phyloP scores from a whole-genome alignment of 37 sponge, comb jelly and placozoan genomes.

The Trichoplax adhaerens region DNA sequence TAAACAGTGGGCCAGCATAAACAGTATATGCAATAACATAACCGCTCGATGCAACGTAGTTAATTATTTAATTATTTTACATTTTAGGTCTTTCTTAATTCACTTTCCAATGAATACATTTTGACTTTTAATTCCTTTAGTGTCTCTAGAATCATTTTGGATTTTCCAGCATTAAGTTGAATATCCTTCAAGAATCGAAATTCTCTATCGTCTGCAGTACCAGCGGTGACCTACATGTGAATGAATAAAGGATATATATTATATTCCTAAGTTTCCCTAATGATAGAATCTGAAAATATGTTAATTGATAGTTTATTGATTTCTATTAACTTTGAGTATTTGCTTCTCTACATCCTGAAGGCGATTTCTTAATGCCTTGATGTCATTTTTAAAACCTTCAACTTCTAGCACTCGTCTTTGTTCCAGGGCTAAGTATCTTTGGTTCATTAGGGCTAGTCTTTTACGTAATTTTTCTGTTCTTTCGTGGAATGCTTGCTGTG shows the following conservation, averaged over 20 bases:
- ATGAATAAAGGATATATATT: neutral
- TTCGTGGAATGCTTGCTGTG: constrained; percentile 63
- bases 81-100: constrained; percentile 11
- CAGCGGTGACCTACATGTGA: constrained; percentile 47
- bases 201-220: constrained; percentile 65
- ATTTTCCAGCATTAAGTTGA: constrained; percentile 58
- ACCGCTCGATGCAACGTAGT: too few relatives aligned
- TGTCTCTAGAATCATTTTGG: constrained; percentile 80
- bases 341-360: constrained; percentile 88
- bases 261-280: neutral
- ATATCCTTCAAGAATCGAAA: constrained; percentile 62
- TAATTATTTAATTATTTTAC: too few relatives aligned
- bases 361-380: constrained; percentile 63
- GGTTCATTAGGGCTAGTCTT: constrained; percentile 70
- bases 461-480: constrained; percentile 48
- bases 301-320: neutral
- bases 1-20: too few relatives aligned
- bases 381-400: constrained; percentile 97
- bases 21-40: too few relatives aligned
- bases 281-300: neutral
- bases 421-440: constrained; percentile 69
- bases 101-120: constrained; percentile 80
- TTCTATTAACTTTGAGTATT: constrained; percentile 59
- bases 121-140: constrained; percentile 72
- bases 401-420: constrained; percentile 73